These are phyloP conservation scores for Pungitius pungitius DNA, from an alignment of 2,113 vertebrate genomes.

Conservation along the genomic window DNA sequence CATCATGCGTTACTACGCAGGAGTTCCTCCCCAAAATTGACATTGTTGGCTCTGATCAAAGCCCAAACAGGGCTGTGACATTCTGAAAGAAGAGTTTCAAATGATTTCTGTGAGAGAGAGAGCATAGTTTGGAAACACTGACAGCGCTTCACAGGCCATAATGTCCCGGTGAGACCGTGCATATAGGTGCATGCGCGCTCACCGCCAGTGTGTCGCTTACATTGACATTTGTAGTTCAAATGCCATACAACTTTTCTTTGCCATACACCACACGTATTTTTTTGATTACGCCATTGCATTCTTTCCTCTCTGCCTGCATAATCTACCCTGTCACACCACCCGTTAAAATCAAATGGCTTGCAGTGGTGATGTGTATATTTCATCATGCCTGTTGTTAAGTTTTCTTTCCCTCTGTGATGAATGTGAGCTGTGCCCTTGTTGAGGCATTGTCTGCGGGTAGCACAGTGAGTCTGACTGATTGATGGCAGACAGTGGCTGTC, in stretches of 20 bases:
- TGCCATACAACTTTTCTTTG: not conserved
- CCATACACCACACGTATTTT: slow-evolving; percentile 3
- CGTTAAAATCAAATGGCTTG: slow-evolving; percentile 65
- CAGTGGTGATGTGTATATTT: slow-evolving; percentile 66
- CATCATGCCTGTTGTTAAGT: slow-evolving; percentile 71
- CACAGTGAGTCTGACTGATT: slow-evolving; percentile 75
- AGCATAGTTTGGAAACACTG: slow-evolving; percentile 72
- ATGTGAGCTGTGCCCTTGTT: slow-evolving; percentile 77
- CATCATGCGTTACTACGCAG: slow-evolving; percentile 81
- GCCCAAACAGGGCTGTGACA: slow-evolving; percentile 75
- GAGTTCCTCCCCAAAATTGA: slow-evolving; percentile 79
- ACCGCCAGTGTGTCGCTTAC: not conserved
- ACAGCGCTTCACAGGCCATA: slow-evolving; percentile 70
- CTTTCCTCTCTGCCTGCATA: not conserved
- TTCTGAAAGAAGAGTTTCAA: slow-evolving; percentile 78
- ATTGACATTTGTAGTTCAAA: slow-evolving; percentile 27
- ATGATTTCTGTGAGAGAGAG: slow-evolving; percentile 80
- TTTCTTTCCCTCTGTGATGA: slow-evolving; percentile 66
- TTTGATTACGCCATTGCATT: slow-evolving; percentile 8
- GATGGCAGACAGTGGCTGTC: slow-evolving; percentile 79
- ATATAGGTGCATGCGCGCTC: slow-evolving; percentile 36
- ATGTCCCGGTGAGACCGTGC: slow-evolving; percentile 29
- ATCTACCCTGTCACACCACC: slow-evolving; percentile 27
- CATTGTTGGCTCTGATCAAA: slow-evolving; percentile 84
- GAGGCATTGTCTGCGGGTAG: slow-evolving; percentile 72